Evolutionary conservation across 2,888 invertebrate species (phyloP), one percentile per base, ranked within the genome.

Genomic region (Eustalomyia histrio): DNA sequence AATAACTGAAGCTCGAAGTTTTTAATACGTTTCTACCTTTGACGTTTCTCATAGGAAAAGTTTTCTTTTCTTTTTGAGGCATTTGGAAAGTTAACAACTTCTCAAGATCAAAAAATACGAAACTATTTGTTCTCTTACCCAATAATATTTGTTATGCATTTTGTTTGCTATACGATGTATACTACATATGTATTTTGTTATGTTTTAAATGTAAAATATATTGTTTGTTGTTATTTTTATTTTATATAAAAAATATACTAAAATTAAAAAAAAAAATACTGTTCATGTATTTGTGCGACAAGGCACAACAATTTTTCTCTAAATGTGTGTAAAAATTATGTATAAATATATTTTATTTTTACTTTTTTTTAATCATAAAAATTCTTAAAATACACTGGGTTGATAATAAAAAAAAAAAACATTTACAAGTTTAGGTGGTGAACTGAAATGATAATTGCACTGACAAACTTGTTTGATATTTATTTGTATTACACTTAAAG

Each of bases 351-450:
- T 64, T 35, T 55, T 47, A 61, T 76, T 55, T 55, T 55, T 55
- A 16, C 14, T 4, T 14, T 55, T 55, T 21, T 55, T 55, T 69
- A 47, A 43, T 21, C 63, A 75, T 68, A 33, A 55, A 61, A 75
- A 61, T 68, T 75, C 60, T 43, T 43, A 52, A 29, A 18, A 64
- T 55, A 47, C 50, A 63, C 14, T 63, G 21, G 47, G 1, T 8
- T 35, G 63, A 72, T 65, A 35, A 67, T 65, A 71, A 76, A 52
- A 75, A 57, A 33, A 71, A 76, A 52, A 75, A 57, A 33, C 39
- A 21, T 68, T 50, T 58, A 58, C 69, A 16, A 21, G 21, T 14
- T 39, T 12, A 12, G 9, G 4, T 14, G 10, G 39, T 39, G 39
- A 12, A 39, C 6, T 39, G 10, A 3, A 2, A 39, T 12, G 39